Percentiles rank a stretch among this genome's conserved stretches.
These are phyloP conservation scores for Byasa hedistus DNA, from an alignment of 2,888 invertebrate species.

Conservation along the genomic window DNA sequence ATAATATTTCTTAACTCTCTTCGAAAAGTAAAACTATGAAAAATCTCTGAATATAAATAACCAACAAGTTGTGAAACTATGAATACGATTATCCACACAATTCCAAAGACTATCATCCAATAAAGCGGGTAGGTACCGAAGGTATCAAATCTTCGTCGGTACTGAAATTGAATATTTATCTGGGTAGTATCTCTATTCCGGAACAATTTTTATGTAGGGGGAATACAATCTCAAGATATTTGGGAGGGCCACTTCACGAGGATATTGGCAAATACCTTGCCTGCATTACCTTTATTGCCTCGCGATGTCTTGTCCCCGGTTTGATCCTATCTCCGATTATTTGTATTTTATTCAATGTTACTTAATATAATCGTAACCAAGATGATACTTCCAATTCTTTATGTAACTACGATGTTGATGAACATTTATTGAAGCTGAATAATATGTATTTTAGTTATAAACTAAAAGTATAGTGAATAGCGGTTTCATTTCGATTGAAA, in stretches of 20 bases:
- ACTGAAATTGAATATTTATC: slow-evolving; percentile 81
- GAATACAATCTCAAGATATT: slow-evolving; percentile 78
- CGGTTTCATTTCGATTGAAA: too few species aligned
- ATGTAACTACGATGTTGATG: too few species aligned
- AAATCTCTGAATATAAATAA: slow-evolving; percentile 30
- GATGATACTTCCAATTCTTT: background rate
- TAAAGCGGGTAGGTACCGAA: slow-evolving; percentile 75
- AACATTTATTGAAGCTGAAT: too few species aligned
- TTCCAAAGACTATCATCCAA: slow-evolving; percentile 78
- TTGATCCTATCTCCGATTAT: slow-evolving; percentile 69
- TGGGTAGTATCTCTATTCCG: slow-evolving; percentile 79
- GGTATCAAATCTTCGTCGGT: slow-evolving; percentile 80
- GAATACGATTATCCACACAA: slow-evolving; percentile 77
- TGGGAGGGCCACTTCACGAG: slow-evolving; percentile 75
- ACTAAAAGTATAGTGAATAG: too few species aligned
- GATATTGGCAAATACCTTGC: slow-evolving; percentile 79
- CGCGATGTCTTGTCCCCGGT: slow-evolving; percentile 68
- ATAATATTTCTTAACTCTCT: background rate
- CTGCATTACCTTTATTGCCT: slow-evolving; percentile 78
- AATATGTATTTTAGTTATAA: too few species aligned
- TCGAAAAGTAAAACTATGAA: background rate
- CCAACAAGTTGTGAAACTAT: slow-evolving; percentile 64
- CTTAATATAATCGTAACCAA: too few species aligned
- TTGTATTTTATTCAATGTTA: slow-evolving; percentile 66
- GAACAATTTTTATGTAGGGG: slow-evolving; percentile 79